phyloP scores from a whole-genome alignment of 2,113 vertebrate species.

The Gallinago undulata region DNA sequence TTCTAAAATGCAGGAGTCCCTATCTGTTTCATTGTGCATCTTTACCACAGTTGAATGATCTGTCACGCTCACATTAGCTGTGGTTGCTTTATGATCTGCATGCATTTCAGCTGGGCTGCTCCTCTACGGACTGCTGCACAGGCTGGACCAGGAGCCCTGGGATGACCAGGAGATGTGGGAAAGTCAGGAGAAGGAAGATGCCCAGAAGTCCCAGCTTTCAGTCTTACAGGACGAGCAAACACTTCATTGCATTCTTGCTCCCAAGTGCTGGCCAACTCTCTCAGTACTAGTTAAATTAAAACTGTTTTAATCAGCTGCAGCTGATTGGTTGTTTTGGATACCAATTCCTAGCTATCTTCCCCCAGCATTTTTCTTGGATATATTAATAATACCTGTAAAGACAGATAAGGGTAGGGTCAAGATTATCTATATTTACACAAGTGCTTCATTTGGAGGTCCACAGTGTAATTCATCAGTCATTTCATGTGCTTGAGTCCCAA shows the following conservation, averaged over 20 bases:
- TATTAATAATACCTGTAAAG: not conserved
- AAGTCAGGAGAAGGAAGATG: not conserved
- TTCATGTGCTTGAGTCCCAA: not conserved
- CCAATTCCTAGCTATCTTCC: not conserved
- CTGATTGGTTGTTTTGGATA: conserved; percentile 6
- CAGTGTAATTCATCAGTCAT: not conserved
- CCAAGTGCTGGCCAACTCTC: not conserved
- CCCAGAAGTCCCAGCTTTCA: not conserved
- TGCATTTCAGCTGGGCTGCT: not conserved
- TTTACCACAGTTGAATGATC: not conserved
- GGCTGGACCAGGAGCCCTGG: not conserved
- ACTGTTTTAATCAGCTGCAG: conserved; percentile 2
- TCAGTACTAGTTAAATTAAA: conserved; percentile 24
- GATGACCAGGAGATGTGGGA: not conserved
- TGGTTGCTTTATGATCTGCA: not conserved
- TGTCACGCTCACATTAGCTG: not conserved
- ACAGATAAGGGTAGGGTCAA: not conserved
- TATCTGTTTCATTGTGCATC: not conserved
- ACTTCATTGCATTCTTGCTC: not conserved
- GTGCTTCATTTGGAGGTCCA: not conserved
- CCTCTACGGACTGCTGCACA: not conserved
- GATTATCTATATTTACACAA: not conserved
- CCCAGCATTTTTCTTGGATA: not conserved
- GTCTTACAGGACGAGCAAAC: not conserved
- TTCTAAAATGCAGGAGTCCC: not conserved